Percentiles rank a stretch among this genome's conserved stretches.
These are phyloP conservation scores for Phainopepla nitens DNA, from an alignment of 2,113 vertebrate genomes.

Conservation along the genomic window DNA sequence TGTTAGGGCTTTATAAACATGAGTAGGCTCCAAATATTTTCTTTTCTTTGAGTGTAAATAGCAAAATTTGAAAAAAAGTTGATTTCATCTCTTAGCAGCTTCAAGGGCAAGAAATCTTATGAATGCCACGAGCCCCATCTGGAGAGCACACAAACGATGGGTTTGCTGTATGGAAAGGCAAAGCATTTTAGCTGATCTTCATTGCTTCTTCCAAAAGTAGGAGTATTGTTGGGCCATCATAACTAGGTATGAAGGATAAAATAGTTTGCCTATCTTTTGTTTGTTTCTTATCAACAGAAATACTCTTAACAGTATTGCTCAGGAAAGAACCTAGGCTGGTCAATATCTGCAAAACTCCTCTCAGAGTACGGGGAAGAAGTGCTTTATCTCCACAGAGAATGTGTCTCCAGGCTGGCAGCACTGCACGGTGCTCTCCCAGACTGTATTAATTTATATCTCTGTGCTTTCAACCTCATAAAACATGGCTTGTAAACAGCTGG, in stretches of 20 bases:
- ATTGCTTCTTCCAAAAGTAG: not conserved
- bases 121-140: not conserved
- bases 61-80: not conserved
- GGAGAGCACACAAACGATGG: not conserved
- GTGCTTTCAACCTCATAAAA: not conserved
- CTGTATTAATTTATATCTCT: not conserved
- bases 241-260: not conserved
- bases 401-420: not conserved
- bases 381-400: not conserved
- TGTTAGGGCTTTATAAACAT: not conserved
- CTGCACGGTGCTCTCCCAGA: not conserved
- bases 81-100: not conserved
- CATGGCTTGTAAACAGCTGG: not conserved
- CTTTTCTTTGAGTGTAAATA: not conserved
- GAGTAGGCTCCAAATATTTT: not conserved
- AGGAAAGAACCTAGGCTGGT: not conserved
- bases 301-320: not conserved
- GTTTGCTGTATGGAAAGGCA: not conserved
- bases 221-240: not conserved
- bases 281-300: not conserved
- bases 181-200: not conserved
- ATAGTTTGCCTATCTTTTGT: not conserved
- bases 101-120: not conserved
- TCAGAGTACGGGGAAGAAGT: not conserved
- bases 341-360: not conserved